A percentile compares a stretch with the other conserved stretches of the same genome.
Conservation (phyloP, 2,113 vertebrate species). For the Stegastes partitus region DNA sequence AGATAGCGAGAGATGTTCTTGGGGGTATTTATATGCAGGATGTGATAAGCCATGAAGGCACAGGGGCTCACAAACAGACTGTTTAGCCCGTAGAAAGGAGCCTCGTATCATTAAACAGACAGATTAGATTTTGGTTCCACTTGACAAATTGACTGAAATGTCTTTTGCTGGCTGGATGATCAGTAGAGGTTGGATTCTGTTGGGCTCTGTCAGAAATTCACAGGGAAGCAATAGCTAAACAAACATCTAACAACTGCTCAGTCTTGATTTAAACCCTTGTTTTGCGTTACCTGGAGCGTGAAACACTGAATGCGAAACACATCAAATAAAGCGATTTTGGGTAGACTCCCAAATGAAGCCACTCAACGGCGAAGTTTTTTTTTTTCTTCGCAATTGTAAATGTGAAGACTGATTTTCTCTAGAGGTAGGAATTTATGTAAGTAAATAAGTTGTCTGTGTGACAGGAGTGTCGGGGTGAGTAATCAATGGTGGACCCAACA, state of each 20-base stretch:
- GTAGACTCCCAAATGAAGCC: not conserved
- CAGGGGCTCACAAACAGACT: slow-evolving; percentile 34
- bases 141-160: slow-evolving; percentile 73
- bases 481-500: slow-evolving; percentile 46
- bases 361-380: not conserved
- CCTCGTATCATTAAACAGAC: slow-evolving; percentile 71
- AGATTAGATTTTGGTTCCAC: slow-evolving; percentile 77
- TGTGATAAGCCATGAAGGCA: slow-evolving; percentile 53
- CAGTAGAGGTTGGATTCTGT: slow-evolving; percentile 68
- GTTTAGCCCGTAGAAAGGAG: slow-evolving; percentile 54
- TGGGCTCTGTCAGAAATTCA: slow-evolving; percentile 52
- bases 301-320: too few species aligned
- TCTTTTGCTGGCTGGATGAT: slow-evolving; percentile 68
- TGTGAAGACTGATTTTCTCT: slow-evolving; percentile 12
- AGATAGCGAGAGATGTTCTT: slow-evolving; percentile 21
- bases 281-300: slow-evolving; percentile 19
- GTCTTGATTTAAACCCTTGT: slow-evolving; percentile 36
- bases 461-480: slow-evolving; percentile 38
- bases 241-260: slow-evolving; percentile 51
- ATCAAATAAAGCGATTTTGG: slow-evolving; percentile 6
- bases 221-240: slow-evolving; percentile 48
- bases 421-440: slow-evolving; percentile 9
- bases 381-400: slow-evolving; percentile 11
- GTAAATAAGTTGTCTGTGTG: slow-evolving; percentile 15
- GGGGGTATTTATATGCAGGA: slow-evolving; percentile 42